phyloP scores from a whole-genome alignment of 2,113 vertebrate species.

The Ceratotherium simum region DNA sequence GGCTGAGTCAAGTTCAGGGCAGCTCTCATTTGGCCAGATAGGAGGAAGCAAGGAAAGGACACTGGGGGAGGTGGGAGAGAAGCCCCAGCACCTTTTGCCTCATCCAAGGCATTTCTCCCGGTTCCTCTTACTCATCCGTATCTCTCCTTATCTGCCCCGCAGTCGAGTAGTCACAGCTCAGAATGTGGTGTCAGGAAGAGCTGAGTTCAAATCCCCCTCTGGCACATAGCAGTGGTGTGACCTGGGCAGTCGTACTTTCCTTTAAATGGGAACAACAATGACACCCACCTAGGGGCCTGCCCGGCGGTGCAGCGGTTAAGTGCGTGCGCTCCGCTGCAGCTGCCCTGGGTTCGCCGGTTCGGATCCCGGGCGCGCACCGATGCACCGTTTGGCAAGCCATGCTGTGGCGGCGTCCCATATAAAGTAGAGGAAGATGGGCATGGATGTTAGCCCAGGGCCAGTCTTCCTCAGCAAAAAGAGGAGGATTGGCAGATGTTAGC shows the following conservation, averaged over 20 bases:
- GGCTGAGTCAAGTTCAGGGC: not conserved
- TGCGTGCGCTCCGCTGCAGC: too few species aligned
- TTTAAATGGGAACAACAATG: not conserved
- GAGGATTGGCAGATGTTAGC: too few species aligned
- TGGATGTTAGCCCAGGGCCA: too few species aligned
- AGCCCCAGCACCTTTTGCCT: not conserved
- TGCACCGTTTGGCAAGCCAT: too few species aligned
- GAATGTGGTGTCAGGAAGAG: not conserved
- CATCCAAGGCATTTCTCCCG: not conserved
- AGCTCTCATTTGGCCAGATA: not conserved
- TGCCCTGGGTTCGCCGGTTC: too few species aligned
- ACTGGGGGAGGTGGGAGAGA: too few species aligned
- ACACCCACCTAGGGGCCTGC: not conserved
- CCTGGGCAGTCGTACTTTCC: not conserved
- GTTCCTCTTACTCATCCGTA: fast-evolving
- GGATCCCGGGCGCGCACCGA: too few species aligned
- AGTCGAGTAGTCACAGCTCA: not conserved
- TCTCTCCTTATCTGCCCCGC: not conserved
- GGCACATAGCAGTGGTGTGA: not conserved
- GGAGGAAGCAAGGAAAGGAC: not conserved
- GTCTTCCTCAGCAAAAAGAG: too few species aligned
- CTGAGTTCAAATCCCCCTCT: not conserved
- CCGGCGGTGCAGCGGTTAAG: too few species aligned
- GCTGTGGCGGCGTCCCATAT: too few species aligned
- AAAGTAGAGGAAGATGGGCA: too few species aligned